These are phyloP conservation scores for Euzophera pinguis DNA, from an alignment of 2,888 invertebrate species.

Conservation along the genomic window DNA sequence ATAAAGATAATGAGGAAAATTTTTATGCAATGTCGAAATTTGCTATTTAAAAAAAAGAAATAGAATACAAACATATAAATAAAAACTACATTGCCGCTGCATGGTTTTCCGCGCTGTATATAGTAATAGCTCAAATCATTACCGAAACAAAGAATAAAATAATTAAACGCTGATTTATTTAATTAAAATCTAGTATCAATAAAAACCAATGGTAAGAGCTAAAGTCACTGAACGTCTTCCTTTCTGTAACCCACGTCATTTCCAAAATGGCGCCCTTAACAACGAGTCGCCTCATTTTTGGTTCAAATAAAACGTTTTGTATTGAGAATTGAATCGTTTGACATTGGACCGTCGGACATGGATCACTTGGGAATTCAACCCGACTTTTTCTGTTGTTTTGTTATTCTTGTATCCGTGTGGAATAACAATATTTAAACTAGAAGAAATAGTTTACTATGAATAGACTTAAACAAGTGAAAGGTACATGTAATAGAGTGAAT, in stretches of 20 bases:
- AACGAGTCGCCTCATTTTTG: conserved; percentile 51
- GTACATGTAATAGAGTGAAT: no score
- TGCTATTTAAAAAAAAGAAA: no score
- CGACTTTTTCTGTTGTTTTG: neutral
- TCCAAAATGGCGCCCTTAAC: conserved; percentile 52
- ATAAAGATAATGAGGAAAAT: no score
- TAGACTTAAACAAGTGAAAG: no score
- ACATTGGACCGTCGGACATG: conserved; percentile 17
- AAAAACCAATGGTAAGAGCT: conserved; percentile 29
- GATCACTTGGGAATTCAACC: neutral
- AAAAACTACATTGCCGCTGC: no score
- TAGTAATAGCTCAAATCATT: no score
- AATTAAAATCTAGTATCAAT: neutral
- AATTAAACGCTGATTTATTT: neutral
- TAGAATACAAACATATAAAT: no score
- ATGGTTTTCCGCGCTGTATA: no score
- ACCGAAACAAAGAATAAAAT: no score
- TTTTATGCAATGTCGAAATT: no score
- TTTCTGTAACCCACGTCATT: conserved; percentile 53
- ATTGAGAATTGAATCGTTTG: conserved; percentile 64
- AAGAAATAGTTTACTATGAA: no score
- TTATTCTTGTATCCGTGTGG: neutral
- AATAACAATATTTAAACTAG: no score
- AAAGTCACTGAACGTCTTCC: conserved; percentile 33
- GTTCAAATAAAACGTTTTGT: conserved; percentile 65